Percentiles rank a stretch among this genome's conserved stretches.
Evolutionary conservation across 2,888 invertebrate species (phyloP).

Genomic region (Pollenia amentaria): DNA sequence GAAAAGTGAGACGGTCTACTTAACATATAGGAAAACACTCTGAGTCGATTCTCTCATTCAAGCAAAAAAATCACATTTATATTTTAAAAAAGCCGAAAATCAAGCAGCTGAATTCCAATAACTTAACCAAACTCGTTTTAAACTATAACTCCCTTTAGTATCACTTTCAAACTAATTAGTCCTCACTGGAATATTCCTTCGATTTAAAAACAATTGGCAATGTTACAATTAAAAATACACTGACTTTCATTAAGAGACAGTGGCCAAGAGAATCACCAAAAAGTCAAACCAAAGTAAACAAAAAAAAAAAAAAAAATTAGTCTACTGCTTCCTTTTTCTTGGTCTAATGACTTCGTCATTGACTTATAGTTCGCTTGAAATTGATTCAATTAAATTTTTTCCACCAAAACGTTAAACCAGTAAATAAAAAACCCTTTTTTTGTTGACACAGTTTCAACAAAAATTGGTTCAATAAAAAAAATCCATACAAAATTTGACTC

Average conservation of each 20-base stretch:
- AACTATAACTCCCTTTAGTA: too few relatives aligned
- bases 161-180: too few relatives aligned
- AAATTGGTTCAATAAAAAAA: constrained; percentile 50
- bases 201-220: too few relatives aligned
- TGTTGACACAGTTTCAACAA: constrained; percentile 4
- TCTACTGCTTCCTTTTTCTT: constrained; percentile 7
- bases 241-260: not conserved
- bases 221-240: too few relatives aligned
- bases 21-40: too few relatives aligned
- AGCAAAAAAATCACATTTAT: too few relatives aligned
- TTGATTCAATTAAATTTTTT: constrained; percentile 30
- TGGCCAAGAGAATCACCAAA: not conserved
- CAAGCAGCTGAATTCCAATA: too few relatives aligned
- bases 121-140: too few relatives aligned
- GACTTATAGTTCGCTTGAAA: constrained; percentile 48
- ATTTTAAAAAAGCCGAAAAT: too few relatives aligned
- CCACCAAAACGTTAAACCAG: constrained; percentile 42
- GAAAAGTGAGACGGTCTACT: too few relatives aligned
- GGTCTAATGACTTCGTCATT: constrained; percentile 23
- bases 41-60: too few relatives aligned
- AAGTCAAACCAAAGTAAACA: constrained; percentile 45
- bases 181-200: too few relatives aligned
- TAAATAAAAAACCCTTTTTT: not conserved
- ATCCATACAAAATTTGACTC: not conserved
- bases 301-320: not conserved